Percentiles rank a stretch among this genome's conserved stretches.
Conservation (phyloP, 2,888 invertebrate species). For the Globia sparganii region DNA sequence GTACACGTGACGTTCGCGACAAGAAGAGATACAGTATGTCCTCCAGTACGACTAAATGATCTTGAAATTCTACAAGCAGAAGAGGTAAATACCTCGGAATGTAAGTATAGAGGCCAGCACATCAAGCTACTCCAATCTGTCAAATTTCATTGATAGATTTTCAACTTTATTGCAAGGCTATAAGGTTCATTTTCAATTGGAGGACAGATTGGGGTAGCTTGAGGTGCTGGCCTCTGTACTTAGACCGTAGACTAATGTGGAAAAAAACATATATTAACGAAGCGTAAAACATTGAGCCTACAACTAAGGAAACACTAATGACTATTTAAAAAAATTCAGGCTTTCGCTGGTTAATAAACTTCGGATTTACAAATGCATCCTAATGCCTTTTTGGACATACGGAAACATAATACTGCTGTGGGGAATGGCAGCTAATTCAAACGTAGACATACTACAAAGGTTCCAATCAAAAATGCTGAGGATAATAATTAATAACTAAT, state of each 20-base stretch:
- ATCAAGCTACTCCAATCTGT: no score
- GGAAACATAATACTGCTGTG: not conserved
- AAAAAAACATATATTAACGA: not conserved
- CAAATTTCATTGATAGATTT: no score
- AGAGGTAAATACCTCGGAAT: slow-evolving; percentile 1
- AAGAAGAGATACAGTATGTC: not conserved
- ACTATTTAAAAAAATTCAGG: not conserved
- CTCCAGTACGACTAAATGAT: not conserved
- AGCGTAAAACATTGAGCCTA: no score
- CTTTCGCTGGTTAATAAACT: not conserved
- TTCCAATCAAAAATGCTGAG: not conserved
- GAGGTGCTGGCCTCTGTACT: no score
- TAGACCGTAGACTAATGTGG: not conserved
- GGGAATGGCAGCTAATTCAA: not conserved
- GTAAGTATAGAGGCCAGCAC: no score
- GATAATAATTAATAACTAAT: no score
- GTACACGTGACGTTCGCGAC: not conserved
- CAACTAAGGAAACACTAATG: no score
- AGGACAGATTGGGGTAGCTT: no score
- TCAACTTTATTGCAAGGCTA: no score
- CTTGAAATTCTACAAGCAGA: not conserved
- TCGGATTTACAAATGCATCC: not conserved
- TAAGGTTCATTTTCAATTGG: no score
- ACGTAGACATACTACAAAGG: not conserved
- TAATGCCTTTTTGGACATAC: not conserved